phyloP scores from a whole-genome alignment of 2,113 vertebrate species.

The Ardeotis arabs region DNA sequence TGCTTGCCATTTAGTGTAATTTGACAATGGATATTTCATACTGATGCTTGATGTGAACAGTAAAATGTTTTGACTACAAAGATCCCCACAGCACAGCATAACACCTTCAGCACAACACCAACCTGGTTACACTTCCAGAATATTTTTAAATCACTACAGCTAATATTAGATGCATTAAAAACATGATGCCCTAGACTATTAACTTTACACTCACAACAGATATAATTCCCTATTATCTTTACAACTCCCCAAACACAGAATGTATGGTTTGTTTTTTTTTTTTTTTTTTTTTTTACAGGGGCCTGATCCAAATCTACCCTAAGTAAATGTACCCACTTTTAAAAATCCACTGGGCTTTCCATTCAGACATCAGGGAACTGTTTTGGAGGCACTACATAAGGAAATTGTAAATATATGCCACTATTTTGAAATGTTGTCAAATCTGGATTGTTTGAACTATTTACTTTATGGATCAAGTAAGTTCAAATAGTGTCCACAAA shows the following conservation, averaged over 20 bases:
- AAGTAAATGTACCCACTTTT: not conserved
- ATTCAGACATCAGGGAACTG: not conserved
- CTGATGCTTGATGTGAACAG: not conserved
- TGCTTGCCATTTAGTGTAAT: not conserved
- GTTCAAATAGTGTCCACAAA: not conserved
- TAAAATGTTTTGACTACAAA: not conserved
- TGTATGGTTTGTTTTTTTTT: not conserved
- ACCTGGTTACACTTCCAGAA: not conserved
- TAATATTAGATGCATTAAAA: not conserved
- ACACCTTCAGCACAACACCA: not conserved
- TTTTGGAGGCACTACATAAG: not conserved
- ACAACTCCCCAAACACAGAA: not conserved
- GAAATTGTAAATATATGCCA: not conserved
- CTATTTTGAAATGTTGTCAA: conserved; percentile 1
- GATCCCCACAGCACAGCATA: not conserved
- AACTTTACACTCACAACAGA: not conserved
- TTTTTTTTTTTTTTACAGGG: not conserved
- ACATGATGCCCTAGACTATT: not conserved
- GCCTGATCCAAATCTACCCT: not conserved
- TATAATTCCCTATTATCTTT: not conserved
- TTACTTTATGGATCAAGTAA: not conserved
- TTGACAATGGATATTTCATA: not conserved
- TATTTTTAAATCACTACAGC: not conserved
- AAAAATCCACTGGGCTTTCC: not conserved
- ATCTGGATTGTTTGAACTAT: not conserved